Conservation (phyloP, 2,797 vertebrate species). For the Nyctalus aviator region DNA sequence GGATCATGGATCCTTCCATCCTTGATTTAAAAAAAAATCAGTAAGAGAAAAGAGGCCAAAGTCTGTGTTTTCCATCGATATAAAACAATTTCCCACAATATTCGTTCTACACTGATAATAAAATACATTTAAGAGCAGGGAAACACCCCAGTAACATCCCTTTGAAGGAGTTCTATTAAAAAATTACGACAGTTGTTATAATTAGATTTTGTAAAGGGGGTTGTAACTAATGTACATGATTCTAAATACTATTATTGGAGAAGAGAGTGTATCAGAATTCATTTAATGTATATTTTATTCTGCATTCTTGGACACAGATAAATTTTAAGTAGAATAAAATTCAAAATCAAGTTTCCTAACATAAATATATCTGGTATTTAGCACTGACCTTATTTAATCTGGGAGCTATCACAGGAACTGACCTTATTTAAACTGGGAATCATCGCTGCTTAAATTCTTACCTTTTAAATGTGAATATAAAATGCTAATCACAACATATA, state of each 20-base stretch:
- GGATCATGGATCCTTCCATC: not conserved
- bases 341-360: constrained; percentile 43
- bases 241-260: not conserved
- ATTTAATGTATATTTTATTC: constrained; percentile 34
- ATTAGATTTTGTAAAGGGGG: not conserved
- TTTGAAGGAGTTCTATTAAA: constrained; percentile 31
- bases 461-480: constrained; percentile 72
- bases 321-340: constrained; percentile 47
- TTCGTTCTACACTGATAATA: not conserved
- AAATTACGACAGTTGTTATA: not conserved
- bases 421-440: constrained; percentile 61
- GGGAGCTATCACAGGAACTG: not conserved
- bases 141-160: not conserved
- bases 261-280: constrained; percentile 38
- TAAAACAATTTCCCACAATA: constrained; percentile 44
- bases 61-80: not conserved
- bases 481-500: constrained; percentile 77
- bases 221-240: constrained; percentile 25
- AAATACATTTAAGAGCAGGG: constrained; percentile 45
- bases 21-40: constrained; percentile 5
- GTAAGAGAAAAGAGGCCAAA: not conserved
- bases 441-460: constrained; percentile 58
- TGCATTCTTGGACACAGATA: not conserved
- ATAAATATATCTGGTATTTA: constrained; percentile 28
- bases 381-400: constrained; percentile 50